phyloP scores from a whole-genome alignment of 2,797 vertebrate genomes.

The Atherinosoma microstoma region DNA sequence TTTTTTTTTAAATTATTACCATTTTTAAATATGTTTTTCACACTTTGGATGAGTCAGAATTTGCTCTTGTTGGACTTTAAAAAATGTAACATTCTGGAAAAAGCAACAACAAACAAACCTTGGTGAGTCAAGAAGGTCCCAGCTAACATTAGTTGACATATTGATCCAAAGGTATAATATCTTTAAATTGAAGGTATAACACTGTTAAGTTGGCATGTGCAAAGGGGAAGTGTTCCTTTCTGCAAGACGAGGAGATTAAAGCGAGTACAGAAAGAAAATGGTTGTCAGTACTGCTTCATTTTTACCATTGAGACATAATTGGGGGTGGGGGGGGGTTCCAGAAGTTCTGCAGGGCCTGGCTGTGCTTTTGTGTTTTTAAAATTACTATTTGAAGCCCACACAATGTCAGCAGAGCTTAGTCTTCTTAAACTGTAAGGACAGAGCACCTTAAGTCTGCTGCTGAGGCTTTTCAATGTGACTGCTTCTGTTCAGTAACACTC shows the following conservation, averaged over 20 bases:
- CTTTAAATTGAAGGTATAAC: too few species aligned
- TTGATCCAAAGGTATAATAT: too few species aligned
- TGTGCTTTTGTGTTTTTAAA: slow-evolving; percentile 34
- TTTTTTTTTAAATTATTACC: too few species aligned
- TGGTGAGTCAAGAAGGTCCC: not conserved
- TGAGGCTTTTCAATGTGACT: slow-evolving; percentile 24
- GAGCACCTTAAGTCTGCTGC: slow-evolving; percentile 31
- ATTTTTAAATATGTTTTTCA: too few species aligned
- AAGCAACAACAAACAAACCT: not conserved
- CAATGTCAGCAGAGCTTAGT: slow-evolving; percentile 52
- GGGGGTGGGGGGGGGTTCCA: not conserved
- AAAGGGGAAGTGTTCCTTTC: not conserved
- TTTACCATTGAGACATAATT: not conserved
- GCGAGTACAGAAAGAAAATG: not conserved
- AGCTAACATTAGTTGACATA: too few species aligned
- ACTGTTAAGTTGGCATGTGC: not conserved
- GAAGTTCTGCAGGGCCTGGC: not conserved
- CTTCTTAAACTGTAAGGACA: slow-evolving; percentile 32
- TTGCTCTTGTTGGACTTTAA: not conserved
- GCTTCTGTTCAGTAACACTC: slow-evolving; percentile 10
- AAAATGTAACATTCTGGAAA: not conserved
- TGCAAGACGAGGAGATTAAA: slow-evolving; percentile 5
- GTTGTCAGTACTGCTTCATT: slow-evolving; percentile 9
- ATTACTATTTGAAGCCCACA: slow-evolving; percentile 37
- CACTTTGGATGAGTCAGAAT: too few species aligned